Evolutionary conservation across 1,140 invertebrate genomes (phyloP), one percentile per base, ranked within the genome.

Genomic region (Helicoverpa zea): DNA sequence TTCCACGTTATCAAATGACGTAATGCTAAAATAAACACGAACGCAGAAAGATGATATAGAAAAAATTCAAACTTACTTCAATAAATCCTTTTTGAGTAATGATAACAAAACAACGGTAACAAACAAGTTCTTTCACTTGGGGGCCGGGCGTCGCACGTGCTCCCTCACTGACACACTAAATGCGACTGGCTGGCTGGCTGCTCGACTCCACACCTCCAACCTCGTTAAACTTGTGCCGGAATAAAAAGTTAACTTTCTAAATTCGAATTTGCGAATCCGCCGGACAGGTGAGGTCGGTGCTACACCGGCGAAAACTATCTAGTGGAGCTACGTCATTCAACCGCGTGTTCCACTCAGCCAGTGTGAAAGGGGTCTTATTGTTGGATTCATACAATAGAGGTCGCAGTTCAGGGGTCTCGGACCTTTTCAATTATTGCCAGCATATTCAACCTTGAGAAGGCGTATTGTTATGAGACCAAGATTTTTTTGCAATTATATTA

Each of bases 211-310:
- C 81, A 82, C 59, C 82, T 72, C 70, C 85, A 89, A 88, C 85
- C 89, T 90, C 90, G 83, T 91, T 87, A 87, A 91, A 91, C 86
- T 90, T 89, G 85, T 85, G 83, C 84, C 87, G 86, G 87, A 90
- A 89, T 90, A 87, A 92, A 91, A 91, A 90, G 86, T 91, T 88
- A 84, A 92, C 92, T 94, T 93, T 94, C 92, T 94, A 93, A 90
- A 88, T 89, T 88, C 84, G 85, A 90, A 92, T 92, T 92, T 78
- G 87, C 91, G 86, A 91, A 91, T 90, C 83, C 80, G 64, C 66
- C 84, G 85, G 81, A 82, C 84, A 88, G 85, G 88, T 88, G 84
- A 76, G 82, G 80, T 70, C 70, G 47, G 49, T 77, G 78, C 30
- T 79, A 4, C 64, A 79, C 64, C 61, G 23, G 43, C 49, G 35